Evolutionary conservation across 2,888 invertebrate genomes (phyloP).

Genomic region (Thereva unica): DNA sequence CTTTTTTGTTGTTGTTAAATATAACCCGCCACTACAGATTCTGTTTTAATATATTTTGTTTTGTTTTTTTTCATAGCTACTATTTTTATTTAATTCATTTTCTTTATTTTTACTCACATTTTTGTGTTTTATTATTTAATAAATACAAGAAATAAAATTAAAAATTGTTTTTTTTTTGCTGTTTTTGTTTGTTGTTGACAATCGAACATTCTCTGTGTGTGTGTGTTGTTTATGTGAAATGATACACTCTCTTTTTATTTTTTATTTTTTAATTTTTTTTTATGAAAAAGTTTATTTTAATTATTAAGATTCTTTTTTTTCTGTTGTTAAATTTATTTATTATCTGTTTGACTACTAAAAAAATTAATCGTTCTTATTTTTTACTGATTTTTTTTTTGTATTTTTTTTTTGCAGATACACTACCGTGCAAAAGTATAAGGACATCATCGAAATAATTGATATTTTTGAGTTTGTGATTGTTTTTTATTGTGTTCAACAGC

Average conservation of each 20-base stretch:
- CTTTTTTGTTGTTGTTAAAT: too few species aligned
- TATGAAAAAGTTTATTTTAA: constrained; percentile 19
- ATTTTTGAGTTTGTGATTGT: too few species aligned
- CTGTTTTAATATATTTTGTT: too few species aligned
- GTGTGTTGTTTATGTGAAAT: constrained; percentile 7
- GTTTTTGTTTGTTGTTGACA: background rate
- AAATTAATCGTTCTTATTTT: constrained; percentile 17
- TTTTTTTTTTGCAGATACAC: constrained; percentile 24
- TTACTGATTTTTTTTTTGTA: constrained; percentile 32
- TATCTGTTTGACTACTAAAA: constrained; percentile 29
- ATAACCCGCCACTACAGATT: too few species aligned
- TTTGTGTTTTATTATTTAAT: background rate
- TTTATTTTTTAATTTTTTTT: constrained; percentile 7
- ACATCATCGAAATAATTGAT: too few species aligned
- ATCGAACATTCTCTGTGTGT: background rate
- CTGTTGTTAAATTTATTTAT: constrained; percentile 31
- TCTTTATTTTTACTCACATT: background rate
- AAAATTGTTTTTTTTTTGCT: background rate
- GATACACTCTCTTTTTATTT: constrained; percentile 4
- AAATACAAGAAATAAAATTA: constrained; percentile 1
- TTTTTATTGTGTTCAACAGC: too few species aligned
- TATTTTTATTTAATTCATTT: too few species aligned
- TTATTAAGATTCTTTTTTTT: constrained; percentile 17
- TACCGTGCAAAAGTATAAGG: too few species aligned
- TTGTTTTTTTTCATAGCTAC: too few species aligned